Percentiles rank a stretch among this genome's conserved stretches.
Conservation (phyloP, 2,888 invertebrate genomes). For the Monoplex corrugatus region DNA sequence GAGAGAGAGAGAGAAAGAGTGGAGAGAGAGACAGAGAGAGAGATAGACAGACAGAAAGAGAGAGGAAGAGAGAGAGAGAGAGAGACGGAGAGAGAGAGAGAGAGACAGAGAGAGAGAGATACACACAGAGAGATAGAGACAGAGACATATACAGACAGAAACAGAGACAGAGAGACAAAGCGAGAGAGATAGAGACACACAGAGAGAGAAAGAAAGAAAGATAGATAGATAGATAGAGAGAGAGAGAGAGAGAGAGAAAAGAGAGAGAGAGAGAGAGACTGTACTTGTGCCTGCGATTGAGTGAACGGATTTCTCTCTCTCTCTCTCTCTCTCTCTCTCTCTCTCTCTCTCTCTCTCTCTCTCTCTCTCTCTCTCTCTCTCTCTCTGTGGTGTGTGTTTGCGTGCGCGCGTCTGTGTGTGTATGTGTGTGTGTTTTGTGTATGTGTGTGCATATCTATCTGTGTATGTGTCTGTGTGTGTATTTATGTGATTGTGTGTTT, state of each 20-base stretch:
- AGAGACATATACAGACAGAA: no score
- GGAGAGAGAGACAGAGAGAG: neutral
- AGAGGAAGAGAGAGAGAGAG: neutral
- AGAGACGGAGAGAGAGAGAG: neutral
- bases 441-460: no score
- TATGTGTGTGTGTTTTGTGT: no score
- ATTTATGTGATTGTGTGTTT: no score
- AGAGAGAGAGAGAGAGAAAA: neutral
- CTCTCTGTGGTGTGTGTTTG: no score
- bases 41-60: neutral
- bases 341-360: no score
- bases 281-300: no score
- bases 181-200: neutral
- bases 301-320: no score
- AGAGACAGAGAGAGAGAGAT: neutral
- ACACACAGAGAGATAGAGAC: neutral
- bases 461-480: no score
- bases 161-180: neutral
- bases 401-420: no score
- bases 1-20: neutral
- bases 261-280: neutral
- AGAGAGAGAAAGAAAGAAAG: neutral
- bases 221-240: neutral
- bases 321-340: no score
- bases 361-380: no score